phyloP scores from a whole-genome alignment of 2,888 invertebrate genomes.

The Lycocerus yunnanus region DNA sequence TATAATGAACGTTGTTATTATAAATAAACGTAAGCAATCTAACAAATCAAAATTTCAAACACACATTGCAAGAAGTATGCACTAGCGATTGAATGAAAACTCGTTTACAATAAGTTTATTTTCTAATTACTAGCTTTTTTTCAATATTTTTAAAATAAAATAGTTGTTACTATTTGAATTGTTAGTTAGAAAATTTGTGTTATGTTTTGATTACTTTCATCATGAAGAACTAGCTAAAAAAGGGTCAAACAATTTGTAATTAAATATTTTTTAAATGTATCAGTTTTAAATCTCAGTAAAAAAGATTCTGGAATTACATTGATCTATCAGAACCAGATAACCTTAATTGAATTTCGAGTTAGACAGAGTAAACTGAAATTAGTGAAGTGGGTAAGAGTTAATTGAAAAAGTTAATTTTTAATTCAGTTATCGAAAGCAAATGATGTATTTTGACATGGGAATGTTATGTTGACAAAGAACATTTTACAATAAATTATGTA shows the following conservation, averaged over 20 bases:
- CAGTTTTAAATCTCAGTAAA: background rate
- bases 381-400: conserved; percentile 7
- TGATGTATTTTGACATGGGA: background rate
- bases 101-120: no score
- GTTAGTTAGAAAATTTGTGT: background rate
- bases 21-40: background rate
- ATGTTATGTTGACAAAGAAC: background rate
- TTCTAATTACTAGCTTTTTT: no score
- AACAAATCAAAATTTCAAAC: background rate
- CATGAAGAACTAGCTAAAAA: background rate
- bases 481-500: background rate
- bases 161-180: background rate
- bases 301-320: background rate
- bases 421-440: background rate
- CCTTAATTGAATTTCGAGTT: conserved; percentile 10
- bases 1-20: background rate
- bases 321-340: conserved; percentile 4
- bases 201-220: background rate
- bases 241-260: background rate
- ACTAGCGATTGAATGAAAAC: no score
- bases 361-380: background rate
- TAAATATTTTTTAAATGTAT: background rate
- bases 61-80: background rate
- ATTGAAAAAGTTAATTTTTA: conserved; percentile 14
- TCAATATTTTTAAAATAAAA: no score